Base-by-base conservation (phyloP, 2,113 vertebrate species). In the Sakesphorus luctuosus region DNA sequence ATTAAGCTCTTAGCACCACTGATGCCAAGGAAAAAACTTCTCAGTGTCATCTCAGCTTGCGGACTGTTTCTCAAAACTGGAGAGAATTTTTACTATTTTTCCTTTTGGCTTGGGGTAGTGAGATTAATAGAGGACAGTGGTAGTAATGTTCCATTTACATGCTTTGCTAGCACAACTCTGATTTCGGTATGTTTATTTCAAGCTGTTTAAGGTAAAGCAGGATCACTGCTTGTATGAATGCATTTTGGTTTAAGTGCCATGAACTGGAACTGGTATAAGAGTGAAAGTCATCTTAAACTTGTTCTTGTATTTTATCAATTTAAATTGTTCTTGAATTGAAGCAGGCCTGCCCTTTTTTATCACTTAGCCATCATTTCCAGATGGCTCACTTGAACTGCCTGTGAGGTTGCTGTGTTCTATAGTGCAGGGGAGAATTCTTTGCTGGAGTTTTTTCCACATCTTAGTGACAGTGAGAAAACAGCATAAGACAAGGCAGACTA, bases 401-500 rank as follows among this genome's bases (percentile, higher is more conserved):
- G 56, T 86, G 65, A 33, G 68, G 79, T 88, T 90, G 76, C 81
- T 85, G 36, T 91, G 87, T 91, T 87, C 77, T 82, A 21, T 61
- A 85, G 36, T 43, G 23, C 35, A 82, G 49, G 44, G 47, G 65
- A 92, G 28, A 76, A 31, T 69, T 80, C 58, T 71, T 72, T 84
- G 73, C 52, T 89, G 23, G n/a, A 83, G 49, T 58, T 82, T 94
- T 95, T 92, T 94, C 29, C 25, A 72, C 74, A 53, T 91, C 61
- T 89, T 65, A 19, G 44, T 89, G 74, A 69, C 87, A 91, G 89
- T 85, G 93, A 85, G 91, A 95, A 92, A 73, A 89, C 89, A 96
- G 78, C 73, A n/a, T 68, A 84, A 90, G 74, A 77, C 33, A 53
- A 86, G 78, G 46, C 78, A 82, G 74, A 36, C 62, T 93, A 67